Base-by-base conservation (phyloP, 2,797 vertebrate species). In the Miichthys miiuy region DNA sequence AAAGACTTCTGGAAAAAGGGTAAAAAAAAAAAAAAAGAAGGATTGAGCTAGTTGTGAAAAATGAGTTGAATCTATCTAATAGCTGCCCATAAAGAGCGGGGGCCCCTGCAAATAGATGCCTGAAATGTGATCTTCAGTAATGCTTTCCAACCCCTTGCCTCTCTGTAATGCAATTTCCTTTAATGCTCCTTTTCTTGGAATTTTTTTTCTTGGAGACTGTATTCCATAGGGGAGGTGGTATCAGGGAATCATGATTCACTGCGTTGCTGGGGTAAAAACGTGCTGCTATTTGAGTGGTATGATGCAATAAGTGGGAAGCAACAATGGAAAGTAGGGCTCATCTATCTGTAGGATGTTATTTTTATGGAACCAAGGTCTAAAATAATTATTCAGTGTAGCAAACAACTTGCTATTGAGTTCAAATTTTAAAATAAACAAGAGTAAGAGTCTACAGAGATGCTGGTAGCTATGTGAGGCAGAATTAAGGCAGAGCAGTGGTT, bases 111-210 rank as follows among this genome's bases (percentile, higher is more conserved):
- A 88, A 91, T 89, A 92, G 90, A 91, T 87, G 91, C 81, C 88
- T 83, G 89, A 91, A 93, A 93, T 89, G 90, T 80, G 89, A 93
- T 92, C 87, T 86, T 87, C 75, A 44, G 69, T 86, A 89, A 91
- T 90, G 90, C 82, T 86, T 87, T 84, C 85, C 82, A 85, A 64
- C 73, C 88, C 78, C 78, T 69, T 75, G 77, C 86, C 57, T 86
- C 86, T 76, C 75, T 56, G 56, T 90, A 92, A 93, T 92, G 86
- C 75, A 88, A 88, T 93, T 93, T 88, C n/a, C 82, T 83, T 89
- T 89, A 87, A 90, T 91, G 87, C 68, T 67, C 66, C 62, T 87
- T 90, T 88, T 91, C 88, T 89, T 84, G 73, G 84, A 92, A 86
- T 80, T 46, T 60, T 61, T 88, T 81, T 83, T 81, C 61, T 44